phyloP scores from a whole-genome alignment of 2,797 vertebrate genomes.

The Periparus ater region DNA sequence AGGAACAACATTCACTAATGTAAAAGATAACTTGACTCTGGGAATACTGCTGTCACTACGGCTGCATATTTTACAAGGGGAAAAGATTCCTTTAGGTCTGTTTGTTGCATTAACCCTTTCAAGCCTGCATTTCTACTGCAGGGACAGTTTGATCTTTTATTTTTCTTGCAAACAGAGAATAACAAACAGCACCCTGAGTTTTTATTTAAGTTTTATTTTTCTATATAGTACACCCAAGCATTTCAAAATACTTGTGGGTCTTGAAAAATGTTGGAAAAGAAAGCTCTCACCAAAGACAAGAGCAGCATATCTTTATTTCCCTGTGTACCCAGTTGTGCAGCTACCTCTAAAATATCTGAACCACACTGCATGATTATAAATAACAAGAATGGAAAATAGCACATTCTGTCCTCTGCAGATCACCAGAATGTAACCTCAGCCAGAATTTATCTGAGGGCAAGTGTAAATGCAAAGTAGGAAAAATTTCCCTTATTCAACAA shows the following conservation, averaged over 20 bases:
- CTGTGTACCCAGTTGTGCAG: neutral
- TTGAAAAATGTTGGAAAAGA: constrained; percentile 19
- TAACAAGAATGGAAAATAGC: neutral
- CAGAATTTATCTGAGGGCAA: constrained; percentile 31
- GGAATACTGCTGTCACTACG: constrained; percentile 39
- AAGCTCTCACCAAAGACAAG: neutral
- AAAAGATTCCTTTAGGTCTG: constrained; percentile 52
- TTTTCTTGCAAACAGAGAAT: constrained; percentile 43
- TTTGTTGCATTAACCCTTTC: constrained; percentile 42
- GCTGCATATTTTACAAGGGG: constrained; percentile 50
- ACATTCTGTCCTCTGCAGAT: constrained; percentile 1
- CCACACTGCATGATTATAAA: constrained; percentile 7
- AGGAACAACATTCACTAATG: constrained; percentile 67
- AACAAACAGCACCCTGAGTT: constrained; percentile 30
- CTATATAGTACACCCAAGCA: neutral
- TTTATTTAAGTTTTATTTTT: constrained; percentile 24
- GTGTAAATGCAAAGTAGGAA: constrained; percentile 8
- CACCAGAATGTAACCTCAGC: constrained; percentile 9
- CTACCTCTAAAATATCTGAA: neutral
- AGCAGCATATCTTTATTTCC: constrained; percentile 9
- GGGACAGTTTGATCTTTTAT: constrained; percentile 53
- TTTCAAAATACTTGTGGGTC: constrained; percentile 11
- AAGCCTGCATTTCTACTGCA: constrained; percentile 26
- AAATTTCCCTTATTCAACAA: constrained; percentile 11
- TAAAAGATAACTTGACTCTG: constrained; percentile 69